These are phyloP conservation scores for Sycophila texana DNA, from an alignment of 2,888 invertebrate genomes.

Conservation along the genomic window DNA sequence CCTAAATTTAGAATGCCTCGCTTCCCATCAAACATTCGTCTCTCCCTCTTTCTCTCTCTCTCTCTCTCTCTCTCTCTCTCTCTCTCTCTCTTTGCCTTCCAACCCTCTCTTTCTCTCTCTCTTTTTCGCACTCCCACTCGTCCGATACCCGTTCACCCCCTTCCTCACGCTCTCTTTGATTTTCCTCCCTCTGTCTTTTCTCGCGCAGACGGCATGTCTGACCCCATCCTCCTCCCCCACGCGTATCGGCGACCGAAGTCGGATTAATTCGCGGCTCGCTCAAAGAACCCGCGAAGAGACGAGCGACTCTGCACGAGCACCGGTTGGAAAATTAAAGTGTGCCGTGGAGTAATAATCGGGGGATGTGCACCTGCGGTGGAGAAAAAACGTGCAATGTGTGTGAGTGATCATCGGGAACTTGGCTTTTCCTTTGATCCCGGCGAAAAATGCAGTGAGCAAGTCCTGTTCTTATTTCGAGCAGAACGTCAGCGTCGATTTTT, in stretches of 20 bases:
- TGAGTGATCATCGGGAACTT: too few species aligned
- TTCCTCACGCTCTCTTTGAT: slow-evolving; percentile 1
- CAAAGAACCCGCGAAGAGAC: not conserved
- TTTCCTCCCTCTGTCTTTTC: not conserved
- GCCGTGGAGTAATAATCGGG: too few species aligned
- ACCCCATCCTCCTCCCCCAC: not conserved
- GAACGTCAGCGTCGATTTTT: too few species aligned
- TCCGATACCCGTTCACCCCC: not conserved
- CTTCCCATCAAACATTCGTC: slow-evolving; percentile 58
- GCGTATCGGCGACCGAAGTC: not conserved
- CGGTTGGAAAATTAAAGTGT: too few species aligned
- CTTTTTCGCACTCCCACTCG: not conserved
- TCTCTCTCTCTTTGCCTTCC: not conserved
- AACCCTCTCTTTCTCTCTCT: not conserved
- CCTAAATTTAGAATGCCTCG: slow-evolving; percentile 73
- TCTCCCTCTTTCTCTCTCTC: not conserved
- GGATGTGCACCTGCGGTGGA: too few species aligned
- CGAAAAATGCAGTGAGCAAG: too few species aligned
- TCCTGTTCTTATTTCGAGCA: too few species aligned
- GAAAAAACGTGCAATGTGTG: too few species aligned
- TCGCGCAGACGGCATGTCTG: not conserved
- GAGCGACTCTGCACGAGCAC: too few species aligned
- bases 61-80: not conserved
- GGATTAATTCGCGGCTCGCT: not conserved
- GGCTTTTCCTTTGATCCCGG: too few species aligned